Percentiles rank a stretch among this genome's conserved stretches.
These are phyloP conservation scores for Orchesella cincta DNA, from an alignment of 1,140 invertebrate species.

Conservation along the genomic window DNA sequence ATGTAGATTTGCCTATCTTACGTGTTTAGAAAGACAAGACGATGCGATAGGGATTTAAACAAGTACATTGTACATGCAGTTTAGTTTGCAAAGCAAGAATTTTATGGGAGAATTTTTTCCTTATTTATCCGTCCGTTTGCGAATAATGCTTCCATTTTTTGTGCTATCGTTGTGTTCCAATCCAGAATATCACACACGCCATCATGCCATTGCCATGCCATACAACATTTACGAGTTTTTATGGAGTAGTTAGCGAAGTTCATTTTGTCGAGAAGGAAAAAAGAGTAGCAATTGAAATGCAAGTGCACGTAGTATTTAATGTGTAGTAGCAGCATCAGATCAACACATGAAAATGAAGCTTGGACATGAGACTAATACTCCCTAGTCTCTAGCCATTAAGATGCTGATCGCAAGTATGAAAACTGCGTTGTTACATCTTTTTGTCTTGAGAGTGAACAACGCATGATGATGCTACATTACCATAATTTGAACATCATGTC, in stretches of 20 bases:
- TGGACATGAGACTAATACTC: not conserved
- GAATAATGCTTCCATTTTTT: too few species aligned
- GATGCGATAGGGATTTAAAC: not conserved
- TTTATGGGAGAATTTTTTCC: not conserved
- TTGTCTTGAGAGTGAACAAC: not conserved
- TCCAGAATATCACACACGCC: not conserved
- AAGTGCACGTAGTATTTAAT: not conserved
- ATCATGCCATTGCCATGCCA: not conserved
- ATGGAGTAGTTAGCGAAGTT: not conserved
- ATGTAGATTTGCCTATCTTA: not conserved
- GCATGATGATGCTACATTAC: not conserved
- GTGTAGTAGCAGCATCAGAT: not conserved
- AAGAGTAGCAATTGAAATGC: not conserved
- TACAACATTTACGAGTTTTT: not conserved
- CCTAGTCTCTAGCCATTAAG: not conserved
- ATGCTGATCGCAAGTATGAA: not conserved
- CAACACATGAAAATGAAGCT: not conserved
- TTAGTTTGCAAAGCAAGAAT: not conserved
- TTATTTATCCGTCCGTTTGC: not conserved
- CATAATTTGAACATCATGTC: not conserved
- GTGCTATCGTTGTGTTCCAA: too few species aligned
- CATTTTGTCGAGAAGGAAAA: too few species aligned
- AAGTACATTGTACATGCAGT: not conserved
- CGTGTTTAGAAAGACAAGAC: not conserved
- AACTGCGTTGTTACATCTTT: not conserved